These are phyloP conservation scores for Enoplolaimus lenunculus DNA, from an alignment of 2,888 invertebrate genomes.

Conservation along the genomic window DNA sequence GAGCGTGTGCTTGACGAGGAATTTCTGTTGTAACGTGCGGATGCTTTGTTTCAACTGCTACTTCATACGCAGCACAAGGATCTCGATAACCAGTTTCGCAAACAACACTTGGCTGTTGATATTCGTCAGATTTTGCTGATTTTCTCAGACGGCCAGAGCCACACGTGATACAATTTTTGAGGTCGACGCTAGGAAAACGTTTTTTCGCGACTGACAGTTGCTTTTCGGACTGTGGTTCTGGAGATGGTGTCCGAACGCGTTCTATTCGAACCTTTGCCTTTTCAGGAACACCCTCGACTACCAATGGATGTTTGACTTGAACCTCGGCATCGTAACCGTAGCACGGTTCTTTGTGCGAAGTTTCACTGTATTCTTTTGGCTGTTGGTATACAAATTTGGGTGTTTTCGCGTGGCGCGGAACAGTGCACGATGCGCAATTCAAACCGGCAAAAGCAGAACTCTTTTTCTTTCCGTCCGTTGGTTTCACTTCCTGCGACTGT, in stretches of 20 bases:
- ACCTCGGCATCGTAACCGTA: neutral
- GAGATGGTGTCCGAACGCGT: neutral
- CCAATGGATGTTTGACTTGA: neutral
- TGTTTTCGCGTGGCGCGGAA: neutral
- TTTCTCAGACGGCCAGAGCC: too few relatives aligned
- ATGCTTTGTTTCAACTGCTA: neutral
- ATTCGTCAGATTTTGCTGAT: too few relatives aligned
- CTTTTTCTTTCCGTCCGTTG: too few relatives aligned
- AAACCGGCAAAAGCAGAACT: too few relatives aligned
- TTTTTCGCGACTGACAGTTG: too few relatives aligned
- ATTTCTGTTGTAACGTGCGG: neutral
- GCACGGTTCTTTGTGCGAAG: neutral
- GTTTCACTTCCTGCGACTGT: too few relatives aligned
- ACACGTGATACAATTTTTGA: too few relatives aligned
- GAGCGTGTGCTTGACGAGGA: neutral
- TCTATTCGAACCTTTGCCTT: neutral
- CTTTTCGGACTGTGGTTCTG: neutral
- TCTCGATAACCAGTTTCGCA: neutral
- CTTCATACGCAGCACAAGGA: neutral
- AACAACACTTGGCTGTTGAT: neutral
- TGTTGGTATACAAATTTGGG: neutral
- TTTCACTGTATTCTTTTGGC: neutral
- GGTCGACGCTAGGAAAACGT: too few relatives aligned
- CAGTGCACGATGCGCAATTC: neutral
- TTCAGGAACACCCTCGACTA: neutral